phyloP scores from a whole-genome alignment of 2,888 invertebrate genomes.

The Mesopsocus fuscifrons region DNA sequence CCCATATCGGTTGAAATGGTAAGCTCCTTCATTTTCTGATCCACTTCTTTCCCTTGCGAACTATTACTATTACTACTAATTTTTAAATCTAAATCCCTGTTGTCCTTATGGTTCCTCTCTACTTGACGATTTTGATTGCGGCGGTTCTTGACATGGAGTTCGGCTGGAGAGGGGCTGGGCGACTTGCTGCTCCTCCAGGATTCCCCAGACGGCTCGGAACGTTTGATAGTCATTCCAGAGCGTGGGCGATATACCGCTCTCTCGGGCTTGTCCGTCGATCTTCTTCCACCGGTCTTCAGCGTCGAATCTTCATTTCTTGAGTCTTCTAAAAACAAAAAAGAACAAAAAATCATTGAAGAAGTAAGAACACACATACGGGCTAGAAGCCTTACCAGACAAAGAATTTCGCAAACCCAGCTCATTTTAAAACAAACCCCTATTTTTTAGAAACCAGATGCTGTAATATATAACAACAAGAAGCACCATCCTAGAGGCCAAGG shows the following conservation, averaged over 20 bases:
- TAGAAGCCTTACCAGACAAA: too few species aligned
- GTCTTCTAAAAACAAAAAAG: neutral
- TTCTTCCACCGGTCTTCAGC: neutral
- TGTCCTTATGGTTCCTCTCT: neutral
- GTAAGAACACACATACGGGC: too few species aligned
- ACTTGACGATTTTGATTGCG: conserved; percentile 4
- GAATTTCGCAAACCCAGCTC: too few species aligned
- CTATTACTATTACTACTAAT: conserved; percentile 1
- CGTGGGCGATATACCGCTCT: neutral
- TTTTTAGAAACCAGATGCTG: too few species aligned
- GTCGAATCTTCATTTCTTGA: neutral
- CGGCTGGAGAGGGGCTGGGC: neutral
- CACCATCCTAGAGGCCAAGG: too few species aligned
- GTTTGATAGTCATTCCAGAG: neutral
- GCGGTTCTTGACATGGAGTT: neutral
- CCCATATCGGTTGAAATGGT: conserved; percentile 19
- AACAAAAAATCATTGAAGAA: too few species aligned
- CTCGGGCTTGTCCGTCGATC: neutral
- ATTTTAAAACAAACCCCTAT: too few species aligned
- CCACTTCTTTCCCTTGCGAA: neutral
- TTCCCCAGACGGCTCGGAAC: neutral
- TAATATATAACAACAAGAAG: too few species aligned
- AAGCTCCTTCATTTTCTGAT: conserved; percentile 24
- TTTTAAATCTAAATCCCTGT: neutral
- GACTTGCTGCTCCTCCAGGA: neutral